These are phyloP conservation scores for Myrmecophaga tridactyla DNA, from an alignment of 2,113 vertebrate species.

Conservation along the genomic window DNA sequence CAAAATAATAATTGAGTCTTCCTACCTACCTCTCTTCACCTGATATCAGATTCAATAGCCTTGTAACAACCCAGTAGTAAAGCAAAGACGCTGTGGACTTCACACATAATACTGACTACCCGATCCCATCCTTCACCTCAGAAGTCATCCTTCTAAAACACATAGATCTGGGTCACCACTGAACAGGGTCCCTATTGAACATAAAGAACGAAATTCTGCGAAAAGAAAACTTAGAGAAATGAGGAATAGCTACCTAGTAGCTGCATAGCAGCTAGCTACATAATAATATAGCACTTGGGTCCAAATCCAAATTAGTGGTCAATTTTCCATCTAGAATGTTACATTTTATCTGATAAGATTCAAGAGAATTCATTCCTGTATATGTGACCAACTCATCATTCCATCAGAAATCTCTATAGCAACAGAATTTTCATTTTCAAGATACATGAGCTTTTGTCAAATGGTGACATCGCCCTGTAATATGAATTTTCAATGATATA, in stretches of 20 bases:
- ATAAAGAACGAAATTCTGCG: background rate
- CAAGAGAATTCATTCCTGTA: slow-evolving; percentile 63
- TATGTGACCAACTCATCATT: slow-evolving; percentile 72
- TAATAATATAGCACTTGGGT: background rate
- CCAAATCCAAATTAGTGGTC: slow-evolving; percentile 40
- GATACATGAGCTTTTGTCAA: slow-evolving; percentile 73
- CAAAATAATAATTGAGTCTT: background rate
- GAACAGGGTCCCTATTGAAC: background rate
- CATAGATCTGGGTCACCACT: background rate
- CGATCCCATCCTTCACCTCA: background rate
- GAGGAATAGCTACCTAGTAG: background rate
- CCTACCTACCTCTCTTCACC: background rate
- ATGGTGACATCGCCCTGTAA: slow-evolving; percentile 75
- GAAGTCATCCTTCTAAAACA: background rate
- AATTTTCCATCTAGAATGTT: slow-evolving; percentile 68
- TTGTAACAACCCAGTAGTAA: background rate
- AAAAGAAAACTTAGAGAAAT: background rate
- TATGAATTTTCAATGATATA: slow-evolving; percentile 76
- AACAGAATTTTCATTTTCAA: slow-evolving; percentile 79
- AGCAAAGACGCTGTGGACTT: background rate
- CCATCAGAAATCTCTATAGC: slow-evolving; percentile 72
- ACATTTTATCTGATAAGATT: slow-evolving; percentile 59
- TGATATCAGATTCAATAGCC: background rate
- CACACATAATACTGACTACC: background rate
- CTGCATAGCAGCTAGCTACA: background rate